phyloP scores from a whole-genome alignment of 1,140 invertebrate species.

The Tetranychus cinnabarinus region DNA sequence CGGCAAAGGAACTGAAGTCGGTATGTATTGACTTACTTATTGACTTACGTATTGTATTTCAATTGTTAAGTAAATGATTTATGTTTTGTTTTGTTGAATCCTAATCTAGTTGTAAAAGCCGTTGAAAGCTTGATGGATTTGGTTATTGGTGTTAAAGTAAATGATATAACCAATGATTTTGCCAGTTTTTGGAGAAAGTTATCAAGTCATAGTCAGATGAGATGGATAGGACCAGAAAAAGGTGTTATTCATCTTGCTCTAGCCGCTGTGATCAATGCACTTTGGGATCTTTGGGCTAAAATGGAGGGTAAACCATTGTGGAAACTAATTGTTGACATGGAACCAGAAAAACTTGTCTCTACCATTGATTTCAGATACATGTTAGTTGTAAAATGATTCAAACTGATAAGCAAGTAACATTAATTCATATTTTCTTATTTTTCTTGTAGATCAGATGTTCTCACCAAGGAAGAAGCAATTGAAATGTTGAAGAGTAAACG shows the following conservation, averaged over 20 bases:
- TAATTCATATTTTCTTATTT: conserved; percentile 6
- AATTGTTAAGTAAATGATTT: conserved; percentile 1
- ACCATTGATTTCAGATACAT: conserved; percentile 66
- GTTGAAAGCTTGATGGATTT: conserved; percentile 40
- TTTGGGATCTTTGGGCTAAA: conserved; percentile 76
- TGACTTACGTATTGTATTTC: too few relatives aligned
- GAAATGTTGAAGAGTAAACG: conserved; percentile 34
- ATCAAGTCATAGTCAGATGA: conserved; percentile 59
- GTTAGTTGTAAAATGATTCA: conserved; percentile 22
- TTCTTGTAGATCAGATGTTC: conserved; percentile 38
- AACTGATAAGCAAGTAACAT: conserved; percentile 4
- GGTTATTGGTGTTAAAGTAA: conserved; percentile 34
- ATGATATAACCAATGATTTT: conserved; percentile 50
- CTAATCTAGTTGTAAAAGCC: conserved; percentile 38
- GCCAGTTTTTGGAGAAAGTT: conserved; percentile 47
- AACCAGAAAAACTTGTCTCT: conserved; percentile 52
- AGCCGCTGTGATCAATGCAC: conserved; percentile 61
- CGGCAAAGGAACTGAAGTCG: conserved; percentile 58
- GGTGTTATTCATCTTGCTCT: conserved; percentile 64
- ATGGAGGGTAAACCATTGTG: conserved; percentile 61
- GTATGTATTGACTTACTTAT: conserved; percentile 23
- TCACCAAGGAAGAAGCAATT: conserved; percentile 56
- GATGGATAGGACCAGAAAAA: conserved; percentile 84
- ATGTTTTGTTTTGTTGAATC: neutral
- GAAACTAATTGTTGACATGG: conserved; percentile 54